These are phyloP conservation scores for Frieseomelitta varia DNA, from an alignment of 1,140 invertebrate genomes.

Conservation along the genomic window DNA sequence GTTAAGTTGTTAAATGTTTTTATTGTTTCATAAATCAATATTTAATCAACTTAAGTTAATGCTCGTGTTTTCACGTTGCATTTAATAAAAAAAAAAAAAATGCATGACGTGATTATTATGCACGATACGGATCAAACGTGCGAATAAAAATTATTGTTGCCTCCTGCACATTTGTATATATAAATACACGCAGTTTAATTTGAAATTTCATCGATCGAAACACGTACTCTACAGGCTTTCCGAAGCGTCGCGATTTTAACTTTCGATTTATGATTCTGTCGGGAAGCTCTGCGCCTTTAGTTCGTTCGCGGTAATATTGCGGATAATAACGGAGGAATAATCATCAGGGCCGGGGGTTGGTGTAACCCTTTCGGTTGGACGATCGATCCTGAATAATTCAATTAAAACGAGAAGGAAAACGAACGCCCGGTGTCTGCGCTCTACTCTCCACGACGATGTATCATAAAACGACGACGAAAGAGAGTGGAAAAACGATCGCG, in stretches of 20 bases:
- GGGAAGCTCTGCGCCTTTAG: neutral
- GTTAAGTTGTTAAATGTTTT: too few relatives aligned
- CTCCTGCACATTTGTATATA: neutral
- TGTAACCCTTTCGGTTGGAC: neutral
- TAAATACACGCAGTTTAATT: neutral
- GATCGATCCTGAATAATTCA: constrained; percentile 16
- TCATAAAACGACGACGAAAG: constrained; percentile 11
- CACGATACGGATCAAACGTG: too few relatives aligned
- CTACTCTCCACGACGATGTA: neutral
- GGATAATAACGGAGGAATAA: neutral
- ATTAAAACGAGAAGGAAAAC: constrained; percentile 17
- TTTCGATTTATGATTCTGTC: neutral
- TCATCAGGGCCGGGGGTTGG: neutral
- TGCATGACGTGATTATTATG: too few relatives aligned
- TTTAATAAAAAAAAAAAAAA: too few relatives aligned
- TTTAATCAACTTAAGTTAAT: too few relatives aligned
- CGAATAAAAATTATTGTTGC: too few relatives aligned
- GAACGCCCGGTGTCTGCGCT: neutral
- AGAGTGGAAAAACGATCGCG: neutral
- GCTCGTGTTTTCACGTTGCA: too few relatives aligned
- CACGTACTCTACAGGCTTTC: too few relatives aligned
- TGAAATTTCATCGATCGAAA: neutral
- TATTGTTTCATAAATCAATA: too few relatives aligned
- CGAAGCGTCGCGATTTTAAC: neutral
- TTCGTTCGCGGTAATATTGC: neutral